A percentile compares a stretch with the other conserved stretches of the same genome.
phyloP scores from a whole-genome alignment of 2,113 vertebrate species.

The Syrmaticus mikado region DNA sequence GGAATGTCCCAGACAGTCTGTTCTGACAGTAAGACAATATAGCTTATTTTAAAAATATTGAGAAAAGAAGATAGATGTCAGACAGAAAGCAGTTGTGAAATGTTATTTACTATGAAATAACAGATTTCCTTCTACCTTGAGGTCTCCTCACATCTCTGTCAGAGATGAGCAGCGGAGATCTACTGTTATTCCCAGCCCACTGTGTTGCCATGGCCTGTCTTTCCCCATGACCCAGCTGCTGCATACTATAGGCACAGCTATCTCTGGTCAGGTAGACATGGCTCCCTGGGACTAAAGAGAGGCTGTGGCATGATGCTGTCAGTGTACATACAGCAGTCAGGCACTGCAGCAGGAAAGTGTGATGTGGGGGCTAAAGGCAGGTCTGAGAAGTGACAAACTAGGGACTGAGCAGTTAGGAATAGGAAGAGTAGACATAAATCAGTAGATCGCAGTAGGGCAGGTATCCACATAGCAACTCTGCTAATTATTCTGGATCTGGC shows the following conservation, averaged over 20 bases:
- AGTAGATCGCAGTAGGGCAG: not conserved
- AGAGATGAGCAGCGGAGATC: accelerated
- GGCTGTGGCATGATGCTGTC: not conserved
- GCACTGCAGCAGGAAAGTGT: accelerated
- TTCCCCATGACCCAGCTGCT: not conserved
- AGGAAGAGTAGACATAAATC: not conserved
- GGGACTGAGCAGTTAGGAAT: not conserved
- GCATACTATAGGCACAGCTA: not conserved
- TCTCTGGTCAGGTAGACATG: accelerated
- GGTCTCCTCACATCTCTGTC: not conserved
- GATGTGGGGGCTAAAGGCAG: not conserved
- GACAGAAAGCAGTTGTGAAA: not conserved
- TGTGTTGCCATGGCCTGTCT: not conserved
- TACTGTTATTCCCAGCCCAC: not conserved
- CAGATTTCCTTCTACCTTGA: not conserved
- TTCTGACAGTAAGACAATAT: not conserved
- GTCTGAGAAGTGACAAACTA: not conserved
- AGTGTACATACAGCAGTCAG: not conserved
- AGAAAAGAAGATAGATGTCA: not conserved
- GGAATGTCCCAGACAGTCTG: not conserved
- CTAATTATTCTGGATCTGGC: not conserved
- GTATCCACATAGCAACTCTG: not conserved
- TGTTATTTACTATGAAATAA: not conserved
- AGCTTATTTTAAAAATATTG: not conserved
- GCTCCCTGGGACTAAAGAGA: not conserved